Evolutionary conservation across 2,888 invertebrate genomes (phyloP).

Genomic region (Platycheirus rosarum): DNA sequence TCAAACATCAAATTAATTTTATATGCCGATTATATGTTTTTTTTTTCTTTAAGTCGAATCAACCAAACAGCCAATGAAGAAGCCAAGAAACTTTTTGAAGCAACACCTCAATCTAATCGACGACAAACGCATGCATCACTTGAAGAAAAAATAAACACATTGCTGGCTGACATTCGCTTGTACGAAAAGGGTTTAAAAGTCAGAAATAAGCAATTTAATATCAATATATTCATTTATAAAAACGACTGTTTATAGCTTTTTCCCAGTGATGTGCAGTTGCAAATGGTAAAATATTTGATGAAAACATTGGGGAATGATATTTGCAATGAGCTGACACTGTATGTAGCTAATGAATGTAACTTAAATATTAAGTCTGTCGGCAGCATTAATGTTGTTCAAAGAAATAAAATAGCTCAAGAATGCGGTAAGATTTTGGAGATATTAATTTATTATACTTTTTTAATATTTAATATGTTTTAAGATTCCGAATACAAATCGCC

Average conservation of each 20-base stretch:
- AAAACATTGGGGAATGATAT: constrained; percentile 93
- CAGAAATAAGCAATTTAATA: neutral
- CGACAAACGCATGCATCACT: constrained; percentile 91
- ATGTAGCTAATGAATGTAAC: constrained; percentile 90
- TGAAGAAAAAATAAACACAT: constrained; percentile 91
- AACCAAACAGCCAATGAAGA: constrained; percentile 87
- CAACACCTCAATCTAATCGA: constrained; percentile 88
- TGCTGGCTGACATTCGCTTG: constrained; percentile 89
- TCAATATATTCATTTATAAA: too few species aligned
- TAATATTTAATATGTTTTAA: too few species aligned
- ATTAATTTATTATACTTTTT: neutral
- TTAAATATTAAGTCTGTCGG: constrained; percentile 84
- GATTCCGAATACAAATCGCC: constrained; percentile 87
- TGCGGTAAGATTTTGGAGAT: constrained; percentile 76
- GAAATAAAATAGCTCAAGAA: constrained; percentile 88
- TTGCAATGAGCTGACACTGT: constrained; percentile 89
- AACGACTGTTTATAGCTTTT: too few species aligned
- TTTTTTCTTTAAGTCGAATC: constrained; percentile 83
- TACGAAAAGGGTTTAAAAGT: constrained; percentile 89
- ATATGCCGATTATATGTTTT: too few species aligned
- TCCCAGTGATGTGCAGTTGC: constrained; percentile 86
- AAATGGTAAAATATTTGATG: constrained; percentile 91
- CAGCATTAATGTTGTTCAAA: constrained; percentile 85
- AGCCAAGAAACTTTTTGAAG: constrained; percentile 90
- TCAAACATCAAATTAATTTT: too few species aligned